Evolutionary conservation across 2,797 vertebrate species (phyloP), one percentile per base, ranked within the genome.

Genomic region (Lagodon rhomboides): DNA sequence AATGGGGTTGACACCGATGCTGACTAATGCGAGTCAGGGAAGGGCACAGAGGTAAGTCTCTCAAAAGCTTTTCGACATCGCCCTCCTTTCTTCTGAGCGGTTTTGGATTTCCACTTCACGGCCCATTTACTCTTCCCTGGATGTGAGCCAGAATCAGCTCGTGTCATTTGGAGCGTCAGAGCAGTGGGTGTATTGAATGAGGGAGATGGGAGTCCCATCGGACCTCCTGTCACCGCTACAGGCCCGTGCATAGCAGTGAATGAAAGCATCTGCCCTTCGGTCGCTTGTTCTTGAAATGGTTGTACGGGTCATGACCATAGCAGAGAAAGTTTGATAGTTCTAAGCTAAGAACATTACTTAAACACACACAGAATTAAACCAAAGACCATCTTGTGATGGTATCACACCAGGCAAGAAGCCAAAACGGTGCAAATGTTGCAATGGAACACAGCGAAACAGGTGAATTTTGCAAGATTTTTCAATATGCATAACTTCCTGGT

Each of bases 41-140:
- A 78, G 77, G 82, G 75, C 59, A 56, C 22, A 10, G 53, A 66
- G 70, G 73, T 64, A 63, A 55, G 51, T 63, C 60, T 68, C 41
- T 79, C 64, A 61, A 58, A 80, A 83, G 75, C 73, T 60, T 73
- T 55, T 68, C 61, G 63, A 60, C 27, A 58, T 55, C 72, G 54
- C 22, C 59, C 49, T 64, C 59, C 15, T 10, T 67, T 84, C 76
- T 85, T 68, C 43, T n/a, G n/a, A 61, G 59, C 47, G 23, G 61
- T 73, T 84, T 80, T 69, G 51, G 72, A 78, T 86, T 87, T 87
- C 65, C 60, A 79, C 77, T 79, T 78, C 83, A 83, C 11, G 55
- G 69, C 58, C 61, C 77, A 67, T 80, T 91, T 76, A 46, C 65
- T 72, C n/a, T 53, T 55, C 70, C 56, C 34, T 62, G 87, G 74